Conservation (phyloP, 2,797 vertebrate genomes). For the Eupleurogrammus muticus region DNA sequence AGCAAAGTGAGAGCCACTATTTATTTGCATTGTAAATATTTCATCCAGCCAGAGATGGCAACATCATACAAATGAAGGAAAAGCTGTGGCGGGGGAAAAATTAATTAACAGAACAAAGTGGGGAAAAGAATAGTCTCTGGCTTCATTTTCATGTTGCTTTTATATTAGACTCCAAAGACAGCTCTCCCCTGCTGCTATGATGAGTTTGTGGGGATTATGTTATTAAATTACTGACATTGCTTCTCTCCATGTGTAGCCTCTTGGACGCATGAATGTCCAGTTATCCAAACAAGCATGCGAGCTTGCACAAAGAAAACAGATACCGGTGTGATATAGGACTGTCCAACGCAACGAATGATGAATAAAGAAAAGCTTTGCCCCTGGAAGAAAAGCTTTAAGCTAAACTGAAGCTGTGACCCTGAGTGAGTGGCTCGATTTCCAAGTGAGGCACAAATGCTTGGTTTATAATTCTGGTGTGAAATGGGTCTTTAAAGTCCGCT, state of each 20-base stretch:
- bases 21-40: constrained; percentile 69
- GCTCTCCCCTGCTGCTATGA: constrained; percentile 51
- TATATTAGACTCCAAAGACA: constrained; percentile 61
- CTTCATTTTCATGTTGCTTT: constrained; percentile 50
- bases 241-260: constrained; percentile 44
- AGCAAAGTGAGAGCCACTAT: constrained; percentile 63
- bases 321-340: constrained; percentile 42
- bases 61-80: constrained; percentile 59
- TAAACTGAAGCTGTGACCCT: constrained; percentile 48
- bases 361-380: constrained; percentile 42
- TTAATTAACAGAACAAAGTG: constrained; percentile 53
- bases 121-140: constrained; percentile 1
- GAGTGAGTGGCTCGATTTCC: constrained; percentile 28
- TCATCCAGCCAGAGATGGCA: constrained; percentile 49
- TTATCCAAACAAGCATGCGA: constrained; percentile 28
- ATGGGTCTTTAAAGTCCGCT: constrained; percentile 7
- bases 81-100: constrained; percentile 28
- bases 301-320: constrained; percentile 44
- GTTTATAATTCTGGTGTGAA: constrained; percentile 22
- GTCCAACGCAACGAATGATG: constrained; percentile 44
- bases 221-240: constrained; percentile 65
- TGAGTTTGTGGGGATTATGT: constrained; percentile 61
- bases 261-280: constrained; percentile 24
- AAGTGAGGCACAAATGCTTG: constrained; percentile 36
- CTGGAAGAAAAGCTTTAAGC: constrained; percentile 39